Base-by-base conservation (phyloP, 2,113 vertebrate genomes). In the Zosterops lateralis region DNA sequence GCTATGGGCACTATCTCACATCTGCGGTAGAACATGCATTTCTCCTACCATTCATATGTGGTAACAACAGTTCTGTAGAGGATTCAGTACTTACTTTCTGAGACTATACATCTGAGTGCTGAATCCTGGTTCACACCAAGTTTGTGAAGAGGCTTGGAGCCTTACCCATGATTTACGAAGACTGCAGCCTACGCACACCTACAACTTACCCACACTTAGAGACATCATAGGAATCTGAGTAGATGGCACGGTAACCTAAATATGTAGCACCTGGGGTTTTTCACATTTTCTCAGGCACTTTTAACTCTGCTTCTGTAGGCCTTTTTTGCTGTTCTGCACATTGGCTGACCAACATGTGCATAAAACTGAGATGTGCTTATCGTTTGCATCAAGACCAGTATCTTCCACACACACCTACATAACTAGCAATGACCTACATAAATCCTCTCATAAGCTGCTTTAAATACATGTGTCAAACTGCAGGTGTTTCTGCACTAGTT, bases 381-480 rank as follows among this genome's bases (percentile, higher is more conserved):
- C n/a, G 0, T 93, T 87, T 92, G 26, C 50, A 96, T 96, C 80
- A 62, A 64, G 84, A 89, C 60, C 87, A 82, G 60, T 51, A 89
- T 92, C 84, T 89, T 74, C 61, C 82, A 6, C 53, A 53, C 51
- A 87, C 47, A 85, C 70, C 95, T 76, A 89, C 91, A 36, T 50
- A 93, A 95, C 42, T 91, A 95, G 40, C 79, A 78, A 71, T 96
- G 97, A 97, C 98, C 98, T 98, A 98, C 97, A 98, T 98, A 96
- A 61, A 94, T 90, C 44, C 28, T 80, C 67, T 90, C 75, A 90
- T n/a, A 80, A 87, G 47, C 85, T 66, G 31, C 80, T 95, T 94
- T 93, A 87, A 79, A 74, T 92, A 72, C 90, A 50, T 76, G 42
- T 81, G 74, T 77, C 65, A 32, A 79, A 56, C 61, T 84, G 95